Evolutionary conservation across 2,888 invertebrate genomes (phyloP), one percentile per base, ranked within the genome.

Genomic region (Copidosoma aretas): DNA sequence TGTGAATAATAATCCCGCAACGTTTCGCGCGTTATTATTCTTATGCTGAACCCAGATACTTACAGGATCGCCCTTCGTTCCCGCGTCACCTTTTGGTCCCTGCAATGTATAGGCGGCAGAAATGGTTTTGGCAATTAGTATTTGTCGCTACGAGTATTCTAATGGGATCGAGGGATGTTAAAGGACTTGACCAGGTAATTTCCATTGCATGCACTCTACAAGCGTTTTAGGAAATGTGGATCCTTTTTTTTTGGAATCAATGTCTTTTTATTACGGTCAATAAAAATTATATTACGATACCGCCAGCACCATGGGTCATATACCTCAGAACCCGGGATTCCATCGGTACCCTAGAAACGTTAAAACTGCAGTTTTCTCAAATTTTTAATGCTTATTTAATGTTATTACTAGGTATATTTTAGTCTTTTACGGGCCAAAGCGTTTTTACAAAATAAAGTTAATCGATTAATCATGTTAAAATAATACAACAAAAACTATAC

Each of bases 301-400:
- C 21, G 25, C 19, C 5, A 61, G 53, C 39, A 59, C 32, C 32
- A 32, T 32, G 32, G 32, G 32, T 32, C 32, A 46, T 43, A 86
- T 88, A 93, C 93, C 91, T 94, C 93, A 87, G 91, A 90, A 82
- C 95, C 95, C 79, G 95, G 95, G 83, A 95, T 95, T 81, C 95
- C 95, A 84, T 95, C 95, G 73, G 95, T 95, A 80, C 95, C 95
- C 95, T 95, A 89, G 21, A 54, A 54, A 54, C 1, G 14, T 24
- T 1, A 24, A 54, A 21, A 15, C 14, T 24, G 4, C 43, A 15
- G 43, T 46, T n/a, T n/a, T n/a, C n/a, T n/a, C n/a, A n/a, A n/a
- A n/a, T n/a, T n/a, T n/a, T n/a, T n/a, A n/a, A n/a, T 2, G 43
- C 17, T 46, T 12, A 46, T 1, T 46, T 46, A 46, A 46, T 46